A percentile compares a stretch with the other conserved stretches of the same genome.
phyloP scores from a whole-genome alignment of 2,888 invertebrate genomes.

The Seira musarum region DNA sequence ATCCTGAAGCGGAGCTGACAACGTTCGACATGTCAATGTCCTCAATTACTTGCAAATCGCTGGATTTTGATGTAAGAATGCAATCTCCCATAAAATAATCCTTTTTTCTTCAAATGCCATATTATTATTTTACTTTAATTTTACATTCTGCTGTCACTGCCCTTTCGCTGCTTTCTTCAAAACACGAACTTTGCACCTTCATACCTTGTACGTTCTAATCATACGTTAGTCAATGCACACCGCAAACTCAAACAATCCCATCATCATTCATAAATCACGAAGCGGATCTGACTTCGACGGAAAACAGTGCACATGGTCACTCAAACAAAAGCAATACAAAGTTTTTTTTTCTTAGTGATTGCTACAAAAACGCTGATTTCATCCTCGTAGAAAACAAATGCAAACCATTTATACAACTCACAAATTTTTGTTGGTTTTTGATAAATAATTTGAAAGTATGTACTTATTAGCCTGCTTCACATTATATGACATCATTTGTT shows the following conservation, averaged over 20 bases:
- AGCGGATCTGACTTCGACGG: neutral
- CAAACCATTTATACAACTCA: too few species aligned
- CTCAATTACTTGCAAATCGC: constrained; percentile 44
- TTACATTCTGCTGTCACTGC: neutral
- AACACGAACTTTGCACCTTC: neutral
- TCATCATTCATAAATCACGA: neutral
- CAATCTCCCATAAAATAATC: neutral
- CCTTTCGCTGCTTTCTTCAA: neutral
- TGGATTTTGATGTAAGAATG: constrained; percentile 48
- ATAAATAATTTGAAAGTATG: too few species aligned
- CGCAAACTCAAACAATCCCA: neutral
- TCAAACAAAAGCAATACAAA: too few species aligned
- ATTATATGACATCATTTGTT: too few species aligned
- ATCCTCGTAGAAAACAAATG: too few species aligned
- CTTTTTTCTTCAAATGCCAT: neutral
- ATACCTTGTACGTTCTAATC: neutral
- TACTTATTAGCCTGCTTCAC: too few species aligned
- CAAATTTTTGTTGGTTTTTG: too few species aligned
- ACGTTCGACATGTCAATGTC: constrained; percentile 53
- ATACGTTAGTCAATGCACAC: too few species aligned
- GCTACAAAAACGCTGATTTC: too few species aligned
- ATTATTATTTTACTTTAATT: neutral
- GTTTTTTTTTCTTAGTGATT: too few species aligned
- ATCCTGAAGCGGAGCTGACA: constrained; percentile 30
- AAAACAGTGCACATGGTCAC: neutral